A percentile compares a stretch with the other conserved stretches of the same genome.
These are phyloP conservation scores for Chelmon rostratus DNA, from an alignment of 2,797 vertebrate species.

Conservation along the genomic window DNA sequence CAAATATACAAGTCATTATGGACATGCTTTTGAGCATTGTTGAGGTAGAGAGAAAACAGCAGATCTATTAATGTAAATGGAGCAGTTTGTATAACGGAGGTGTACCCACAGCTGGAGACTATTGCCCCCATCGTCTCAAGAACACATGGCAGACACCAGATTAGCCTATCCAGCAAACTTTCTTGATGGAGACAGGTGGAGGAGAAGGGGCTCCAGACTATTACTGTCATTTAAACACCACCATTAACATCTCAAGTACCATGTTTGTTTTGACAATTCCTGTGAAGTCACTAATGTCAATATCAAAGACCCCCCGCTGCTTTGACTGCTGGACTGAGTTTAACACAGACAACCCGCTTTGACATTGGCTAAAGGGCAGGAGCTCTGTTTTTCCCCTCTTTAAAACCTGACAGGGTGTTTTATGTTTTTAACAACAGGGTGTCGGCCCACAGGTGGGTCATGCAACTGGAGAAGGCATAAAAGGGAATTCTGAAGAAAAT, in stretches of 20 bases:
- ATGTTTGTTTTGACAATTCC: constrained; percentile 74
- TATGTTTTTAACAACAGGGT: constrained; percentile 53
- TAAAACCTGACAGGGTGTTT: constrained; percentile 36
- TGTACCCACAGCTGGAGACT: constrained; percentile 26
- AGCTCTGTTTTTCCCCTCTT: neutral
- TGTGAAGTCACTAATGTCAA: constrained; percentile 62
- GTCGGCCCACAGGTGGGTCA: constrained; percentile 34
- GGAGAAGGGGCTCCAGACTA: constrained; percentile 39
- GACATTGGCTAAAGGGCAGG: constrained; percentile 24
- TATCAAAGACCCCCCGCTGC: constrained; percentile 59
- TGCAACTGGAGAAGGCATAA: neutral
- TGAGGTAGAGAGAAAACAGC: neutral
- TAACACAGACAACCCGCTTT: constrained; percentile 28
- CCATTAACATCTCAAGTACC: constrained; percentile 72
- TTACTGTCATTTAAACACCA: constrained; percentile 38
- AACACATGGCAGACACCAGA: constrained; percentile 32
- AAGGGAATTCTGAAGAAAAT: neutral
- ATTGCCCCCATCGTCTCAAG: neutral
- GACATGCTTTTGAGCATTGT: neutral
- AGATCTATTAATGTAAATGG: constrained; percentile 9
- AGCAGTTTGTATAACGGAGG: constrained; percentile 21
- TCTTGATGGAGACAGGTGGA: constrained; percentile 44
- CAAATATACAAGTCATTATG: neutral
- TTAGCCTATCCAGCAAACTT: constrained; percentile 23
- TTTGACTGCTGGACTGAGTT: constrained; percentile 29